Conservation (phyloP, 30 jellyfish, hydroid and myxozoan species). For the Cassiopea andromeda region DNA sequence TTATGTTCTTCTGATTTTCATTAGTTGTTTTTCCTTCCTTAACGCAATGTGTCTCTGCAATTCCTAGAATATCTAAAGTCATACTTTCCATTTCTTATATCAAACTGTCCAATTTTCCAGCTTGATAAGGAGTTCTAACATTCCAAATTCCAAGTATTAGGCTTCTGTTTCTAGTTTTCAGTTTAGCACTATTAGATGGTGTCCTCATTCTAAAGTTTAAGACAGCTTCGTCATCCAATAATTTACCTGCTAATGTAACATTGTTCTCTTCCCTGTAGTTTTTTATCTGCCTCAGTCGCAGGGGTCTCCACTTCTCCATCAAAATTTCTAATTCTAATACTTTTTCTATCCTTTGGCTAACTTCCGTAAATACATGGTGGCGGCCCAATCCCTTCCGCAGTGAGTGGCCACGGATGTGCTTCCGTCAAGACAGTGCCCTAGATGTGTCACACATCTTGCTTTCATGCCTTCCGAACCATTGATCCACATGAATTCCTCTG, state of each 20-base stretch:
- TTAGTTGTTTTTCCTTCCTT: not conserved
- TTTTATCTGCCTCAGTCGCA: constrained; percentile 5
- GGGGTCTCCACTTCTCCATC: constrained; percentile 5
- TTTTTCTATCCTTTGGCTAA: not conserved
- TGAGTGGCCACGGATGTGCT: constrained; percentile 3
- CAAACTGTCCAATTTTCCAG: constrained; percentile 2
- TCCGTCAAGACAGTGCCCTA: constrained; percentile 2
- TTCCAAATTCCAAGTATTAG: not conserved
- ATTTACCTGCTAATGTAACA: not conserved
- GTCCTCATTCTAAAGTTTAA: not conserved
- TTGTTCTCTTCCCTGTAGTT: constrained; percentile 18
- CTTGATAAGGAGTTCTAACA: not conserved
- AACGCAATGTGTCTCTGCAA: constrained; percentile 9
- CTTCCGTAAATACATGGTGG: constrained; percentile 13
- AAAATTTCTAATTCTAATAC: not conserved
- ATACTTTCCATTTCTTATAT: constrained; percentile 8
- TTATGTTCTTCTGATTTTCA: not conserved
- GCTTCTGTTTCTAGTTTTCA: not conserved
- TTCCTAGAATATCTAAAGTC: constrained; percentile 23
- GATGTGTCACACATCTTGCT: constrained; percentile 26
- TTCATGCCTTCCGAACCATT: constrained; percentile 14
- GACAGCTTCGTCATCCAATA: not conserved
- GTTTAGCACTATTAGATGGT: not conserved
- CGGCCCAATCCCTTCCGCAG: constrained; percentile 25
- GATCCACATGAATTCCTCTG: constrained; percentile 8